These are phyloP conservation scores for Strigamia transsilvanica DNA, from an alignment of 2,888 invertebrate genomes.

Conservation along the genomic window DNA sequence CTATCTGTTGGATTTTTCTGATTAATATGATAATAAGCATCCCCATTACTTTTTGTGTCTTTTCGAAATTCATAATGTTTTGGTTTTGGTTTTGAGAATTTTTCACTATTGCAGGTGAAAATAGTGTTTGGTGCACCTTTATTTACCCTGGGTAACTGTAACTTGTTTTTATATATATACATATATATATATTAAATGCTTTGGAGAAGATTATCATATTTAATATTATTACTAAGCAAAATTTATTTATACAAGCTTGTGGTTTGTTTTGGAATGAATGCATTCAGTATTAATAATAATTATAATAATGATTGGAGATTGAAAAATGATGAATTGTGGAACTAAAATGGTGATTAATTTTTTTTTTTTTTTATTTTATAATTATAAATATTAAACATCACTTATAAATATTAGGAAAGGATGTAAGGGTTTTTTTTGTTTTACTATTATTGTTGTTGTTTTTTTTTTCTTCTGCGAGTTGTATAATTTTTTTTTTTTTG, in stretches of 20 bases:
- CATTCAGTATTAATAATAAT: not conserved
- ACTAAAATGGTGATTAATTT: not conserved
- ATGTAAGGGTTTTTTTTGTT: not conserved
- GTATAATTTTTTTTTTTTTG: not conserved
- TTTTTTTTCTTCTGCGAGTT: not conserved
- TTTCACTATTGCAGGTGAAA: too few species aligned
- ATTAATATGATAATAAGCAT: too few species aligned
- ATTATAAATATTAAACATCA: too few species aligned
- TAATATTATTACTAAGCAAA: not conserved
- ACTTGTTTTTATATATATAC: too few species aligned
- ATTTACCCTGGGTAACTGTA: too few species aligned
- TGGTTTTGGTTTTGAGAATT: too few species aligned
- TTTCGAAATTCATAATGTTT: too few species aligned
- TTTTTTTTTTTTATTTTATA: not conserved
- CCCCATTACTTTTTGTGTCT: too few species aligned
- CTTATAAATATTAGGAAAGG: not conserved
- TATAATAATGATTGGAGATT: not conserved
- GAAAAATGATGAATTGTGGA: not conserved
- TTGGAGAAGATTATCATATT: too few species aligned
- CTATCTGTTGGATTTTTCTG: too few species aligned
- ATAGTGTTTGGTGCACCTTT: too few species aligned
- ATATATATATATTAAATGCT: too few species aligned
- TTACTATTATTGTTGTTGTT: not conserved
- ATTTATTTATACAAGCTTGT: not conserved
- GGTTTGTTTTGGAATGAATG: not conserved